phyloP scores from a whole-genome alignment of 2,888 invertebrate species.

The Physocephala rufipes region DNA sequence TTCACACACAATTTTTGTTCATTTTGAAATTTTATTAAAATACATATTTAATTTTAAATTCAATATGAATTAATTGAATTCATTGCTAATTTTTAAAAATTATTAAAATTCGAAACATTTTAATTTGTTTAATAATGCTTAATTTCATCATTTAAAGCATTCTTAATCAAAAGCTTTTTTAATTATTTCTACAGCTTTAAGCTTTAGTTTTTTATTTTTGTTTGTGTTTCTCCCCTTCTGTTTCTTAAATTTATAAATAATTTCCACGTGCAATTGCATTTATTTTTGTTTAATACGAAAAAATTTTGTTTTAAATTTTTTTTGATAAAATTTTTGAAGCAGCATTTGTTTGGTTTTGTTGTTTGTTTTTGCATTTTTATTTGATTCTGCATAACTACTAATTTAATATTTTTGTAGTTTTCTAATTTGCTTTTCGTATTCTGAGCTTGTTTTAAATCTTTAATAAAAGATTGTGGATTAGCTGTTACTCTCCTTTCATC shows the following conservation, averaged over 20 bases:
- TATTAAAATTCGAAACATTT: slow-evolving; percentile 29
- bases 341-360: neutral
- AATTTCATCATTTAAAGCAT: neutral
- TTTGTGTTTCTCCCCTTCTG: neutral
- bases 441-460: slow-evolving; percentile 5
- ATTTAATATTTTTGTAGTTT: neutral
- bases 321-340: slow-evolving; percentile 5
- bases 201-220: neutral
- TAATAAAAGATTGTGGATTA: neutral
- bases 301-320: slow-evolving; percentile 1
- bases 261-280: slow-evolving; percentile 4
- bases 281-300: neutral
- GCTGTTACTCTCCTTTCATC: neutral
- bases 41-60: slow-evolving; percentile 8
- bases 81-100: slow-evolving; percentile 30
- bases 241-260: slow-evolving; percentile 5
- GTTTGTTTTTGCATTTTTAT: neutral
- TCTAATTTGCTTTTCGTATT: slow-evolving; percentile 1
- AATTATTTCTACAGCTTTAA: neutral
- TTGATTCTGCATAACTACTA: slow-evolving; percentile 1
- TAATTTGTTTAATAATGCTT: neutral
- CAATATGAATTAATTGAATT: slow-evolving; percentile 22
- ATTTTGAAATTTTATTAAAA: slow-evolving; percentile 6
- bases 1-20: neutral
- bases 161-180: slow-evolving; percentile 19